These are phyloP conservation scores for Brachyrhaphis roseni DNA, from an alignment of 2,797 vertebrate species.

Conservation along the genomic window DNA sequence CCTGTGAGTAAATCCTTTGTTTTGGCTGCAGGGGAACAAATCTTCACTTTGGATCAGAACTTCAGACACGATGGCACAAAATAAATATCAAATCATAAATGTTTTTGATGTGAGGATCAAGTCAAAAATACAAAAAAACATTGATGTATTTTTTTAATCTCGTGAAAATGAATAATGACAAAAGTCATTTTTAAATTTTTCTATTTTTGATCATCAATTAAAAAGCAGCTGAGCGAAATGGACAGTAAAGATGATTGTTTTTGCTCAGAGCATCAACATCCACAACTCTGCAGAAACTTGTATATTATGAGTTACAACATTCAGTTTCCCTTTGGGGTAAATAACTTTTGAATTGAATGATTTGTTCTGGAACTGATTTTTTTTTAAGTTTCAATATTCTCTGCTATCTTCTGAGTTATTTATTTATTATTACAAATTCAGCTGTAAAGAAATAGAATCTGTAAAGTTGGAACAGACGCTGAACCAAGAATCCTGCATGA, in stretches of 20 bases:
- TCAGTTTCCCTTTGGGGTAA: not conserved
- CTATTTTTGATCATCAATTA: too few species aligned
- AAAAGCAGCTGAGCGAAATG: too few species aligned
- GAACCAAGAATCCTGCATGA: conserved; percentile 54
- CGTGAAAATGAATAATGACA: too few species aligned
- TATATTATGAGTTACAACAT: not conserved
- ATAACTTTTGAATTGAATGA: not conserved
- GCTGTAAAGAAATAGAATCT: conserved; percentile 22
- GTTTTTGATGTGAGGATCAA: too few species aligned
- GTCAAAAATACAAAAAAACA: too few species aligned
- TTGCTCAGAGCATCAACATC: too few species aligned
- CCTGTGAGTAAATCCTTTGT: not conserved
- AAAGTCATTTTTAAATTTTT: too few species aligned
- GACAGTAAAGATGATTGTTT: not conserved
- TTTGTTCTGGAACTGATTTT: not conserved
- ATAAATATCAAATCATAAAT: too few species aligned
- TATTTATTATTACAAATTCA: conserved; percentile 39
- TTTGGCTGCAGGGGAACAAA: not conserved
- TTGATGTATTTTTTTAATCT: too few species aligned
- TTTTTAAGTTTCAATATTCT: not conserved
- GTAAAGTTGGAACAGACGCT: conserved; percentile 36
- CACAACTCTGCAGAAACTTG: too few species aligned
- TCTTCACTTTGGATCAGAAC: too few species aligned
- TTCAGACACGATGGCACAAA: too few species aligned
- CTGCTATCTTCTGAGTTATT: conserved; percentile 14